Evolutionary conservation across 2,113 vertebrate species (phyloP).

Genomic region (Sinocyclocheilus anshuiensis): DNA sequence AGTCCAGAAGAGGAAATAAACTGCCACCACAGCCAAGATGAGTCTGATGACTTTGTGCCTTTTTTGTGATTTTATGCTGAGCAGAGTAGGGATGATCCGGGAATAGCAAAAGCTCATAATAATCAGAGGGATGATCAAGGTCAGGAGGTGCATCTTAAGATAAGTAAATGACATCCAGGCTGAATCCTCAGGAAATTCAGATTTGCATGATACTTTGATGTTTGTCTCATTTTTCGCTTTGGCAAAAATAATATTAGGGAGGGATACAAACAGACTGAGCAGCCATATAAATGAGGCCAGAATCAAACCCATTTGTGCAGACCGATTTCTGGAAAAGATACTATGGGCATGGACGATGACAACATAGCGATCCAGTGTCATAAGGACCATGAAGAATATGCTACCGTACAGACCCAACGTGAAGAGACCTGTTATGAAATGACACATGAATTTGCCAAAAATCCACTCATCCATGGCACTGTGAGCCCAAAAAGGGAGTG

Average conservation of each 20-base stretch:
- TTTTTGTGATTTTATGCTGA: slow-evolving; percentile 73
- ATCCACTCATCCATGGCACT: slow-evolving; percentile 69
- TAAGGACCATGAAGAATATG: slow-evolving; percentile 84
- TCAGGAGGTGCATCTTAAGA: slow-evolving; percentile 76
- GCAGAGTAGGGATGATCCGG: slow-evolving; percentile 77
- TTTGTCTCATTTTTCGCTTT: slow-evolving; percentile 41
- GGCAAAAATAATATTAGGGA: slow-evolving; percentile 72
- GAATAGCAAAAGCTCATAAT: slow-evolving; percentile 82
- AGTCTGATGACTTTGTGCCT: slow-evolving; percentile 81
- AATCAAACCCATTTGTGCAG: slow-evolving; percentile 55
- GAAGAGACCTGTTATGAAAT: slow-evolving; percentile 71
- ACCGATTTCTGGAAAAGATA: slow-evolving; percentile 68
- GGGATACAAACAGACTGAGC: slow-evolving; percentile 69
- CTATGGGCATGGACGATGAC: slow-evolving; percentile 76
- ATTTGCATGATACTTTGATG: slow-evolving; percentile 64
- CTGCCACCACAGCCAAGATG: slow-evolving; percentile 75
- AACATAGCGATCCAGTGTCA: slow-evolving; percentile 87
- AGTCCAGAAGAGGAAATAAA: slow-evolving; percentile 85
- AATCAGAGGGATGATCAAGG: slow-evolving; percentile 79
- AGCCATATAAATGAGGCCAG: slow-evolving; percentile 67
- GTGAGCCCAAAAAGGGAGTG: slow-evolving; percentile 79
- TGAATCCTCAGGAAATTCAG: neutral
- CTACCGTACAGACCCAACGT: slow-evolving; percentile 82
- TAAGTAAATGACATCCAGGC: slow-evolving; percentile 70
- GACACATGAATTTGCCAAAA: slow-evolving; percentile 80